Percentiles rank a stretch among this genome's conserved stretches.
These are phyloP conservation scores for Agonopterix heracliana DNA, from an alignment of 2,888 invertebrate species.

Conservation along the genomic window DNA sequence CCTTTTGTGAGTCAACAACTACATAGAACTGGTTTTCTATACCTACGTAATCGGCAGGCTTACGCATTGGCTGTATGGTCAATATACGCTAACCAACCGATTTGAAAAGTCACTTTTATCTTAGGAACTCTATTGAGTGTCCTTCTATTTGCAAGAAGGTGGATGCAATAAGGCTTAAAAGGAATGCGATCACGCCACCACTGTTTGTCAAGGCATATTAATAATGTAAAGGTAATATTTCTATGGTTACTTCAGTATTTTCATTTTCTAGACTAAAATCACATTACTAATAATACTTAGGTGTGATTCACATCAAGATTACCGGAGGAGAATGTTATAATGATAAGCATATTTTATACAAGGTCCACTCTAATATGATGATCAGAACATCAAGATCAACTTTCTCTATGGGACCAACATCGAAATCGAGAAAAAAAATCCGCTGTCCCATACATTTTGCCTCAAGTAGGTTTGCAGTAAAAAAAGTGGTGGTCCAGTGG, in stretches of 20 bases:
- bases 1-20: slow-evolving; percentile 36
- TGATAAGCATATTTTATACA: no score
- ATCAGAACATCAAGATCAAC: no score
- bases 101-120: slow-evolving; percentile 20
- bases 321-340: no score
- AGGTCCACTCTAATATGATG: no score
- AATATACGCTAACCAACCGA: slow-evolving; percentile 34
- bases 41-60: slow-evolving; percentile 24
- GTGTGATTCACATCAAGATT: no score
- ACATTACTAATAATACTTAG: no score
- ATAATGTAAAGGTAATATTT: not conserved
- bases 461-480: no score
- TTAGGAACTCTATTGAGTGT: slow-evolving; percentile 7
- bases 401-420: no score
- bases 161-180: not conserved
- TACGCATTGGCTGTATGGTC: slow-evolving; percentile 26
- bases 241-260: not conserved
- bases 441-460: no score
- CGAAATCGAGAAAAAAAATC: no score
- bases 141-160: slow-evolving; percentile 7
- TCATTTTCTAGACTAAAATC: not conserved
- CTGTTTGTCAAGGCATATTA: slow-evolving; percentile 6
- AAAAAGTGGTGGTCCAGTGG: no score
- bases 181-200: slow-evolving; percentile 34
- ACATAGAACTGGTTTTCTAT: slow-evolving; percentile 37